Percentiles rank a stretch among this genome's conserved stretches.
These are phyloP conservation scores for Strix aluco DNA, from an alignment of 2,113 vertebrate species.

Conservation along the genomic window DNA sequence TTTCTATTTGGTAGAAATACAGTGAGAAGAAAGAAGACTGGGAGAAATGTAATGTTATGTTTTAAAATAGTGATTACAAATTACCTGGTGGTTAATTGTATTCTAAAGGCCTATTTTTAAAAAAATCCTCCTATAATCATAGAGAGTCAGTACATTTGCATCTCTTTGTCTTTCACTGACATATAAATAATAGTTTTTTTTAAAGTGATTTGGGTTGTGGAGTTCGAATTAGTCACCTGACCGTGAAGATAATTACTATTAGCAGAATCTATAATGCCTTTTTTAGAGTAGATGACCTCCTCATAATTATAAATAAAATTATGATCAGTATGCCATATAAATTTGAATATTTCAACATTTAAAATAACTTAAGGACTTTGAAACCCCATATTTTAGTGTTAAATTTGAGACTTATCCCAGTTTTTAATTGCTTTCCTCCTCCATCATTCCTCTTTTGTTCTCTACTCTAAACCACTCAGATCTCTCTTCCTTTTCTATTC, in stretches of 20 bases:
- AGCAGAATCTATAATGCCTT: not conserved
- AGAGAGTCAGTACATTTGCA: slow-evolving; percentile 12
- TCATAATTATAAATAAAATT: slow-evolving; percentile 38
- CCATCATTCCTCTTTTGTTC: not conserved
- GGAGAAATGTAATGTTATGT: not conserved
- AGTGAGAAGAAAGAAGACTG: not conserved
- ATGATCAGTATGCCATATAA: not conserved
- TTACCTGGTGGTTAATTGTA: not conserved
- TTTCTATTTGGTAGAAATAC: not conserved
- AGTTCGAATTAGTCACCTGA: slow-evolving; percentile 13
- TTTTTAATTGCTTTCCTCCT: not conserved
- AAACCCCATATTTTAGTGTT: not conserved
- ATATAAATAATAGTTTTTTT: slow-evolving; percentile 41
- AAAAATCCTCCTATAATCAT: not conserved
- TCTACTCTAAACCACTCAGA: not conserved
- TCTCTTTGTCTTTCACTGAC: slow-evolving; percentile 40
- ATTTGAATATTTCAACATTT: slow-evolving; percentile 42
- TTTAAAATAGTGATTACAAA: slow-evolving; percentile 2
- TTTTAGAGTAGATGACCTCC: not conserved
- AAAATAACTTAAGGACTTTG: not conserved
- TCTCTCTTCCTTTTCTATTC: not conserved
- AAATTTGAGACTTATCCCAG: not conserved
- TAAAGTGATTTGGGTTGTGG: not conserved
- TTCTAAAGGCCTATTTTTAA: not conserved
- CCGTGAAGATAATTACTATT: slow-evolving; percentile 2